A percentile compares a stretch with the other conserved stretches of the same genome.
phyloP scores from a whole-genome alignment of 2,888 invertebrate species.

The Camponotus fellah region DNA sequence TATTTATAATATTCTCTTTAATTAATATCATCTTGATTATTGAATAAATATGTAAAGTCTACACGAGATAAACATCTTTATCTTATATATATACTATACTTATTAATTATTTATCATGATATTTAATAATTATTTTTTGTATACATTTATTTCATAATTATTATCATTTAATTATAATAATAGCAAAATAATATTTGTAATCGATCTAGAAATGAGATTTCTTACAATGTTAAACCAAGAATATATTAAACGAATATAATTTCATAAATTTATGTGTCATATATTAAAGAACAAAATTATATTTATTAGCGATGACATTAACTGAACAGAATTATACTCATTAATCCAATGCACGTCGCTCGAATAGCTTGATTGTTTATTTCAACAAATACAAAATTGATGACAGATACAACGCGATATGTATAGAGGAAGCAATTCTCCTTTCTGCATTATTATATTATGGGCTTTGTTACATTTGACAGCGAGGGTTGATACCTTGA shows the following conservation, averaged over 20 bases:
- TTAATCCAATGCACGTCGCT: background rate
- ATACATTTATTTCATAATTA: background rate
- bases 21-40: background rate
- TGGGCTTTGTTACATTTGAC: conserved; percentile 19
- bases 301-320: background rate
- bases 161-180: background rate
- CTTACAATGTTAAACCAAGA: background rate
- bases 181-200: background rate
- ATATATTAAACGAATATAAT: background rate
- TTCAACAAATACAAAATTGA: background rate
- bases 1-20: background rate
- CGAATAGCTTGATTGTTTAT: background rate
- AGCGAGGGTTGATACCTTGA: conserved; percentile 38
- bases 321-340: background rate
- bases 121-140: background rate
- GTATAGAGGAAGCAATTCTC: background rate
- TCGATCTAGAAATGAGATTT: background rate
- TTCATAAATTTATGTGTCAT: background rate
- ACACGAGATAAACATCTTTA: background rate
- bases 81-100: background rate
- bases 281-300: background rate
- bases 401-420: background rate
- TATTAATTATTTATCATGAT: background rate
- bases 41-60: background rate
- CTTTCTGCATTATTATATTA: background rate